Evolutionary conservation across 2,797 vertebrate genomes (phyloP).

Genomic region (Chlorospingus flavigularis): DNA sequence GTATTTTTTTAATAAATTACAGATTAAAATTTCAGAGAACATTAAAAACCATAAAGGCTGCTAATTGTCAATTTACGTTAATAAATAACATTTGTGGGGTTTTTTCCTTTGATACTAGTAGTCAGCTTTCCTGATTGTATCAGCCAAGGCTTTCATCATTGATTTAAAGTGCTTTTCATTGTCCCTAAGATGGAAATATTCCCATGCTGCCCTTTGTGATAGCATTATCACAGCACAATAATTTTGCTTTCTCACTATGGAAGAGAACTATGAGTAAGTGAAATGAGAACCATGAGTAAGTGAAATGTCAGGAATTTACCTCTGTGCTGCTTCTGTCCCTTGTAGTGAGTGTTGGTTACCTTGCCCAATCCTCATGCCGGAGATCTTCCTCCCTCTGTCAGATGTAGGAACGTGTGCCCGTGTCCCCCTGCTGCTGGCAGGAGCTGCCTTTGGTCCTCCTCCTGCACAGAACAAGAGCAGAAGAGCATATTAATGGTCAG

Average conservation of each 20-base stretch:
- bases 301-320: background rate
- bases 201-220: background rate
- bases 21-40: background rate
- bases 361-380: background rate
- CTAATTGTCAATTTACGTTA: background rate
- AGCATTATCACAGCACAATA: background rate
- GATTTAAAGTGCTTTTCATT: background rate
- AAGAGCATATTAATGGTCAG: background rate
- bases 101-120: background rate
- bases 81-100: background rate
- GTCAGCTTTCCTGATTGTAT: background rate
- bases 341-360: background rate
- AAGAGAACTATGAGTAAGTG: background rate
- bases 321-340: background rate
- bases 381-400: background rate
- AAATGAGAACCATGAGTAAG: background rate
- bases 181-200: background rate
- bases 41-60: background rate
- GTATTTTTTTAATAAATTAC: background rate
- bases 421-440: background rate
- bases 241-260: background rate
- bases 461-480: background rate
- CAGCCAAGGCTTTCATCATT: background rate
- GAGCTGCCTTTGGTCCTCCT: background rate
- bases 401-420: fast-evolving